Base-by-base conservation (phyloP, 1,140 invertebrate genomes). In the Bacillus rossius region DNA sequence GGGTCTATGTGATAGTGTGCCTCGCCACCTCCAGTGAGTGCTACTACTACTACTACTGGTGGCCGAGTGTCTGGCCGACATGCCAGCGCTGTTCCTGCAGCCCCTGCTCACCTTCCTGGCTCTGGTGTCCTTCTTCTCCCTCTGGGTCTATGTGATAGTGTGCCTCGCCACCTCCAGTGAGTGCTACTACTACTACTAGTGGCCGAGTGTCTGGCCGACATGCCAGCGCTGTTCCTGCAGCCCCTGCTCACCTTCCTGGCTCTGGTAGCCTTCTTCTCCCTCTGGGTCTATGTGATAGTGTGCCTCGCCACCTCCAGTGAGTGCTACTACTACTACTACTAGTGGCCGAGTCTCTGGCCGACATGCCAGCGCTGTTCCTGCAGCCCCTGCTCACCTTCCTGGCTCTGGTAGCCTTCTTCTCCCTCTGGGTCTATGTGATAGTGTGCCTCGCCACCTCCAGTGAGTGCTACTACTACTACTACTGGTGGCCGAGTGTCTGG, bases 381-480 rank as follows among this genome's bases (percentile, higher is more conserved):
- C 93, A 95, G 68, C 94, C 94, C 1, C 69, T 96, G 1, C 75
- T 93, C 57, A 96, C 94, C 0, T 94, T 94, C 69, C 60, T 89
- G 43, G 80, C 87, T 47, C 76, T 96, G 0, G 72, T 88, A 22
- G 59, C 84, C 40, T 96, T 96, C 71, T 88, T 94, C 61, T 73
- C 84, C 40, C 92, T 91, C 77, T 96, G 92, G 92, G 77, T 93
- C 1, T 78, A 81, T 26, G 84, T 96, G 37, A 82, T 96, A 61
- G 74, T 85, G 22, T 84, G 77, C 65, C 72, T 89, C 4, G 81
- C 82, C n/a, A 87, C 86, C 62, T 79, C 85, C 37, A 79, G 87
- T 89, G 77, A 82, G 83, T 78, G 41, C n/a, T n/a, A n/a, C n/a
- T n/a, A n/a, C n/a, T n/a, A n/a, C n/a, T n/a, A n/a, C n/a, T n/a